Evolutionary conservation across 2,888 invertebrate species (phyloP), one percentile per base, ranked within the genome.

Genomic region (Andrena camellia): DNA sequence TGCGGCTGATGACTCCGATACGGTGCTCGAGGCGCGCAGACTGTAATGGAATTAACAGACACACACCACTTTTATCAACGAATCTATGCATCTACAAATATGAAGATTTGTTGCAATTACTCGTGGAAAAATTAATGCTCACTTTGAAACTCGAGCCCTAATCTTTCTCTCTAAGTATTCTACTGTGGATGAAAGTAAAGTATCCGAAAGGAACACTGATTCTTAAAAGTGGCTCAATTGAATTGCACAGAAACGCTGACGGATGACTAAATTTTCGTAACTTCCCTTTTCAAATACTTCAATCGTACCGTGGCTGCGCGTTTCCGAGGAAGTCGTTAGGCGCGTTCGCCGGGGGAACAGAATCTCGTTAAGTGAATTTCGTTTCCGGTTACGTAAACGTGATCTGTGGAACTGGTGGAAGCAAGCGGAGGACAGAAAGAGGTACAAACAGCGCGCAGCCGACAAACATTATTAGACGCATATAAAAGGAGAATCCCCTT

Each of bases 1-100:
- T 84, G 76, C 78, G 23, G 35, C 66, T 52, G 69, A 85, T 72
- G 70, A 67, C 29, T 59, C 57, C 75, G 80, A 78, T 75, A 69
- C 50, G 54, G 31, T 31, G 67, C 52, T 13, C 26, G 57, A 26
- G 2, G n/a, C 20, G 20, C 23, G 20, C 54, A 2, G 54, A 10
- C 20, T 54, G 20, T 2, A 23, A 54, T 8, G 8, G 20, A 54
- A 54, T 54, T 10, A n/a, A 54, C 54, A 23, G 20, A n/a, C 20
- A 20, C 5, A n/a, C 20, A 20, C 5, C 63, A 10, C 5, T 10
- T 10, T 8, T n/a, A 62, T n/a, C 8, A 23, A 10, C n/a, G n/a
- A 31, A 62, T n/a, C 73, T 17, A 66, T 42, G 42, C 42, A 13
- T 17, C 42, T 42, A 42, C 42, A 42, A 42, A 4, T 42, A 42